A percentile compares a stretch with the other conserved stretches of the same genome.
These are phyloP conservation scores for Sturnus vulgaris DNA, from an alignment of 2,113 vertebrate genomes.

Conservation along the genomic window DNA sequence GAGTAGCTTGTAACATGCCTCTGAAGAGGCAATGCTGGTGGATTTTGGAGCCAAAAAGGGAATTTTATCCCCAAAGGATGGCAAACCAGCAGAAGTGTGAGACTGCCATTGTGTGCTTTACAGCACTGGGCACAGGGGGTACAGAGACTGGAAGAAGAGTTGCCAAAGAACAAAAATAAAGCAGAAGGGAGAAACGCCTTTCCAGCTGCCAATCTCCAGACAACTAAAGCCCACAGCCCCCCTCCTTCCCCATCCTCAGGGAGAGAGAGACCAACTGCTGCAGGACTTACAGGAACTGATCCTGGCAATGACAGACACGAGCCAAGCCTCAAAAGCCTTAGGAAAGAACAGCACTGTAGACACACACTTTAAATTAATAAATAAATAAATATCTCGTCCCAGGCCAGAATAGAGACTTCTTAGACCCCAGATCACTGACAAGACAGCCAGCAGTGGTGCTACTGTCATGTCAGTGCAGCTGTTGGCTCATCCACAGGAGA, in stretches of 20 bases:
- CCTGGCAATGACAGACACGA: slow-evolving; percentile 25
- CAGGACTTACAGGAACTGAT: neutral
- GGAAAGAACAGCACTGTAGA: neutral
- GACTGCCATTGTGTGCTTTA: neutral
- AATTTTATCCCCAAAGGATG: neutral
- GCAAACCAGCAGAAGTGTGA: neutral
- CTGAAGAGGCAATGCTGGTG: neutral
- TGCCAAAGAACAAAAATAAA: neutral
- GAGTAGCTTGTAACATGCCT: neutral
- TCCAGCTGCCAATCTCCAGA: neutral
- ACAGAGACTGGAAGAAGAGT: neutral
- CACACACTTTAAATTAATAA: neutral
- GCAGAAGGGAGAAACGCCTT: neutral
- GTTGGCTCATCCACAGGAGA: neutral
- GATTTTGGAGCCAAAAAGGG: neutral
- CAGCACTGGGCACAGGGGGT: neutral
- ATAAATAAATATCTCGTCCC: neutral
- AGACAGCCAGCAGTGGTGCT: neutral
- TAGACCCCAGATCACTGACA: neutral
- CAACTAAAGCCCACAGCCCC: neutral
- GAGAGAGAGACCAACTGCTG: neutral
- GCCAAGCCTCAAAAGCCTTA: neutral
- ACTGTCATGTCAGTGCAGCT: neutral
- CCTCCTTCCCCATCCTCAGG: neutral
- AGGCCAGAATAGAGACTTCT: neutral